phyloP scores from a whole-genome alignment of 1,140 invertebrate species.

The Drosophila kohkoa region DNA sequence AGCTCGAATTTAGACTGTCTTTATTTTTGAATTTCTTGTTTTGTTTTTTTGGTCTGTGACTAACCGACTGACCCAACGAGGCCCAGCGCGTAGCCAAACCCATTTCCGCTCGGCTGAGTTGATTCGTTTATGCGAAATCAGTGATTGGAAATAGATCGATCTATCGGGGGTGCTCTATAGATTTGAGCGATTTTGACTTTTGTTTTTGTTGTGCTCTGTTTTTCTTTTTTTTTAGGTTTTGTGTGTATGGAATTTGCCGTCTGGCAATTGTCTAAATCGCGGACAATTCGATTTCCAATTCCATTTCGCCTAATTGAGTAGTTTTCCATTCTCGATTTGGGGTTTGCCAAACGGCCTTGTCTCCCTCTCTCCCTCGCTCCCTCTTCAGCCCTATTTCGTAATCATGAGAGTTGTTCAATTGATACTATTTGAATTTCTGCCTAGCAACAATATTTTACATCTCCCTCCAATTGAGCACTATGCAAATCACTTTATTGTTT shows the following conservation, averaged over 20 bases:
- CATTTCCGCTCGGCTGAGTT: constrained; percentile 70
- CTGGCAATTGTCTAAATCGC: constrained; percentile 59
- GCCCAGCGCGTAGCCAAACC: constrained; percentile 28
- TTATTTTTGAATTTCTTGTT: not conserved
- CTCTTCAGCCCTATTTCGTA: constrained; percentile 56
- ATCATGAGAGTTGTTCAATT: constrained; percentile 59
- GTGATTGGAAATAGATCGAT: constrained; percentile 73
- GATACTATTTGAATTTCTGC: not conserved
- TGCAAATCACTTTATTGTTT: constrained; percentile 76
- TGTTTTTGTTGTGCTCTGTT: constrained; percentile 23
- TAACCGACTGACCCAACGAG: constrained; percentile 18
- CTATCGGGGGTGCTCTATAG: constrained; percentile 12
- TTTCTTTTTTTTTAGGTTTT: constrained; percentile 21
- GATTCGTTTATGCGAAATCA: constrained; percentile 68
- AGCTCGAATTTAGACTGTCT: constrained; percentile 39
- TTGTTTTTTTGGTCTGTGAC: not conserved
- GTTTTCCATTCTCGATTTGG: constrained; percentile 62
- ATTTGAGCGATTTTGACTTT: constrained; percentile 78
- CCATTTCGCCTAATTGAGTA: constrained; percentile 74
- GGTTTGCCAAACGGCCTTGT: constrained; percentile 34
- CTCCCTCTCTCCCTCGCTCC: not conserved
- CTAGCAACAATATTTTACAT: constrained; percentile 37
- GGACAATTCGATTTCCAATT: constrained; percentile 51
- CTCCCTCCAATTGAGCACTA: constrained; percentile 16
- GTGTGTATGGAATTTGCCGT: constrained; percentile 63